Evolutionary conservation across 1,140 invertebrate species (phyloP), one percentile per base, ranked within the genome.

Genomic region (Ericerus pela): DNA sequence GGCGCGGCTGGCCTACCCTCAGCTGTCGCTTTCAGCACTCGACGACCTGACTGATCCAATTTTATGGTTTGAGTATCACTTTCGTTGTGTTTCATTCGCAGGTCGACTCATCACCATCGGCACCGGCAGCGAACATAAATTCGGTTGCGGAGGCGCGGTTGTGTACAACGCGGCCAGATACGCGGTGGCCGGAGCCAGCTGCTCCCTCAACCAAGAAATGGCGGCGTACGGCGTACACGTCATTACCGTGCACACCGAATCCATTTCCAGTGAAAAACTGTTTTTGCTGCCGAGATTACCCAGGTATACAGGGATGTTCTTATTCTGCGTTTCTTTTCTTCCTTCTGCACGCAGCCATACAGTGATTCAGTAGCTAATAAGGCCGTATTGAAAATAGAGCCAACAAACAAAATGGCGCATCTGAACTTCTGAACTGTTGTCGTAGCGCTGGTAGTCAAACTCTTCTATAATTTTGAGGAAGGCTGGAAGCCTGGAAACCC

Each of bases 191-290:
- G 82, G 82, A 43, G 82, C 80, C 11, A 80, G 79, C 56, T 76
- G 78, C 28, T 82, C 82, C 26, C 69, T 87, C 56, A 72, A 81
- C 26, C 72, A 76, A 31, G 78, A 84, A 63, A 67, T 87, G 53
- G 74, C 75, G 54, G 76, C 80, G 2, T 75, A 78, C 18, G 78
- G 81, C 10, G 75, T 88, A 38, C 76, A 77, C 62, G 82, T 87
- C n/a, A 76, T 86, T 18, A 75, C 82, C n/a, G 67, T 87, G 31
- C 80, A 84, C 67, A 80, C 82, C 14, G 76, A 79, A 20, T 78
- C 79, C 33, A 72, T 84, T 53, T 74, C 80, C 58, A 77, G 80
- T 5, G 74, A 81, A 56, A 71, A 72, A 53, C 67, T 81, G n/a
- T 79, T 77, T 65, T 70, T 69, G 54, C 62, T 72, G 27, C 78